These are phyloP conservation scores for Amblyopsis hoosieri DNA, from an alignment of 2,797 vertebrate species.

Conservation along the genomic window DNA sequence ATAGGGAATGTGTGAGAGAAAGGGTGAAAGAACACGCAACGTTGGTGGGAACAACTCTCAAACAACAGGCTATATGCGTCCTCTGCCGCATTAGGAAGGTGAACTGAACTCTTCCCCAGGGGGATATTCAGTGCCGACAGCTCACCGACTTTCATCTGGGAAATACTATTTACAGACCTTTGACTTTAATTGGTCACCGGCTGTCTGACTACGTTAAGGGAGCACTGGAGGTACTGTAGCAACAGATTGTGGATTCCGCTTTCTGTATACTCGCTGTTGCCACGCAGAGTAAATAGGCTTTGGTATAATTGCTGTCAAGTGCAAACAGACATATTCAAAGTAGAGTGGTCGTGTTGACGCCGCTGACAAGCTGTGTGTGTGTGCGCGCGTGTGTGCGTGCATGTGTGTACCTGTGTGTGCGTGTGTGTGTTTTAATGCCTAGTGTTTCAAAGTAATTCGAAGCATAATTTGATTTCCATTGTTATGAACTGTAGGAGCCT, in stretches of 20 bases:
- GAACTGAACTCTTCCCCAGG: slow-evolving; percentile 27
- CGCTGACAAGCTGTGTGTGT: slow-evolving; percentile 33
- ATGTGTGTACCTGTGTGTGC: not conserved
- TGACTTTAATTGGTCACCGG: slow-evolving; percentile 15
- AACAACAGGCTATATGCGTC: slow-evolving; percentile 37
- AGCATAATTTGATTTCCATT: slow-evolving; percentile 63
- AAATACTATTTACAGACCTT: slow-evolving; percentile 21
- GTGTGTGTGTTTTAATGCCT: slow-evolving; percentile 16
- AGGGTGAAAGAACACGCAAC: slow-evolving; percentile 42
- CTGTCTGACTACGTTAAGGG: slow-evolving; percentile 10
- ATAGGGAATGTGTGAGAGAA: slow-evolving; percentile 16
- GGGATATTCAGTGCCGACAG: slow-evolving; percentile 17
- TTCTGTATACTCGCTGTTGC: slow-evolving; percentile 19
- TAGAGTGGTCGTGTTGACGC: slow-evolving; percentile 51
- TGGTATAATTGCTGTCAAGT: slow-evolving; percentile 49
- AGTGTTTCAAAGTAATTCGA: slow-evolving; percentile 47
- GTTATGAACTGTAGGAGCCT: slow-evolving; percentile 49
- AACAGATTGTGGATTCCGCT: slow-evolving; percentile 15
- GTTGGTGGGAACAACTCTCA: slow-evolving; percentile 46
- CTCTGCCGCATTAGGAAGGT: slow-evolving; percentile 50
- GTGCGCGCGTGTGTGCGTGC: too few species aligned
- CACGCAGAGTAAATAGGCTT: slow-evolving; percentile 57
- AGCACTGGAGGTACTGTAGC: not conserved
- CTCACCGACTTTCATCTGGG: slow-evolving; percentile 13
- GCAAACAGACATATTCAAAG: slow-evolving; percentile 59